phyloP scores from a whole-genome alignment of 2,888 invertebrate genomes.

The Drosophila niveifrons region DNA sequence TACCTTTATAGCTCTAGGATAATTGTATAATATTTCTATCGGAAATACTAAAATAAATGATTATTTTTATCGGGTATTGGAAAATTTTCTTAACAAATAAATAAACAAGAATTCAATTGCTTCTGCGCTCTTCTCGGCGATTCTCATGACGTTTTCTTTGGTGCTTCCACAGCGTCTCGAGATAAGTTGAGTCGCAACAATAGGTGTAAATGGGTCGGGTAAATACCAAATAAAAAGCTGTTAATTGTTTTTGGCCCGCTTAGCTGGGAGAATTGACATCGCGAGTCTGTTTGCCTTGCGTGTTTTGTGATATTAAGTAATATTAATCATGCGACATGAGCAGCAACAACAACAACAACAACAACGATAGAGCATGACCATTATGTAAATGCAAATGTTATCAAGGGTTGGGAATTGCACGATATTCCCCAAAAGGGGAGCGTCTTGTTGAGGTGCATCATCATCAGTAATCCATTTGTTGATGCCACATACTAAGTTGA shows the following conservation, averaged over 20 bases:
- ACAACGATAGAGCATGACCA: background rate
- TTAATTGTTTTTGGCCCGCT: slow-evolving; percentile 56
- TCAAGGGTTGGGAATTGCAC: background rate
- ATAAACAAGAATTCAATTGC: background rate
- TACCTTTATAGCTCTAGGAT: too few relatives aligned
- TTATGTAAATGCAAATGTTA: slow-evolving; percentile 36
- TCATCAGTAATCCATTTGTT: background rate
- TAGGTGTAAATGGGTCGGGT: slow-evolving; percentile 60
- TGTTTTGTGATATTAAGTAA: slow-evolving; percentile 61
- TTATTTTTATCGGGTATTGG: background rate
- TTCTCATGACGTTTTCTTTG: background rate
- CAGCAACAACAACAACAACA: background rate
- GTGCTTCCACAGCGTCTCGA: background rate
- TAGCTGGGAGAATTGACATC: slow-evolving; percentile 32
- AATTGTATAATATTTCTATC: background rate
- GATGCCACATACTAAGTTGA: slow-evolving; percentile 1
- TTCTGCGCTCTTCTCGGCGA: background rate
- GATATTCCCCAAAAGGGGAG: slow-evolving; percentile 17
- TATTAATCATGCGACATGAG: slow-evolving; percentile 61
- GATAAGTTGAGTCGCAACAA: slow-evolving; percentile 24
- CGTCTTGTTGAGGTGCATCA: slow-evolving; percentile 11
- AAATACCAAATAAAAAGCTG: slow-evolving; percentile 61
- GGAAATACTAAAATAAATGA: background rate
- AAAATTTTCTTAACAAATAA: background rate
- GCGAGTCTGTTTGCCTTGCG: slow-evolving; percentile 52